A percentile compares a stretch with the other conserved stretches of the same genome.
Evolutionary conservation across 1,140 invertebrate genomes (phyloP).

Genomic region (Venturia canescens): DNA sequence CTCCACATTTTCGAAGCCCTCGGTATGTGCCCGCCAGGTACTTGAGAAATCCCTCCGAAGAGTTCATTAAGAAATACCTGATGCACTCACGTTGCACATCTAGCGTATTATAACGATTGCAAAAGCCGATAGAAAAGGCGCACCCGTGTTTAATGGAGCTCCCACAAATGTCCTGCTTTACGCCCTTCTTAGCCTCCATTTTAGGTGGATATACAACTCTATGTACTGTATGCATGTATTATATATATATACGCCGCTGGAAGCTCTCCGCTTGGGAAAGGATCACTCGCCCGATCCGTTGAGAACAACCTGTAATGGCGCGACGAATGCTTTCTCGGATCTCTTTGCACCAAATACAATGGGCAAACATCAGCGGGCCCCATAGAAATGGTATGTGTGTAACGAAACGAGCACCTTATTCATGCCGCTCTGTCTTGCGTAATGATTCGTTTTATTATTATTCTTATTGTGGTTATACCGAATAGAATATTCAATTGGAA

Average conservation of each 20-base stretch:
- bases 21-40: background rate
- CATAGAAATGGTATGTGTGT: slow-evolving; percentile 16
- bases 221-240: background rate
- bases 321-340: slow-evolving; percentile 9
- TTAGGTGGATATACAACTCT: background rate
- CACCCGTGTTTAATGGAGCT: too few species aligned
- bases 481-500: too few species aligned
- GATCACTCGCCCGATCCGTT: slow-evolving; percentile 29
- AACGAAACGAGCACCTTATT: slow-evolving; percentile 29
- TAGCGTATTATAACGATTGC: slow-evolving; percentile 26
- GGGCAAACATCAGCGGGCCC: background rate
- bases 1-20: slow-evolving; percentile 18
- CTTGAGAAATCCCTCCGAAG: slow-evolving; percentile 51
- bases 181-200: background rate
- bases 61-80: slow-evolving; percentile 69
- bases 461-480: background rate
- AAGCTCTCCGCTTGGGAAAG: slow-evolving; percentile 16
- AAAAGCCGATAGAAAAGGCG: too few species aligned
- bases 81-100: slow-evolving; percentile 34
- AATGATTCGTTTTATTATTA: slow-evolving; percentile 9
- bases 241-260: background rate
- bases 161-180: background rate
- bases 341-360: slow-evolving; percentile 28
- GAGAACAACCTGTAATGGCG: slow-evolving; percentile 14
- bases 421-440: slow-evolving; percentile 23